These are phyloP conservation scores for Siphamia tubifer DNA, from an alignment of 2,113 vertebrate species.

Conservation along the genomic window DNA sequence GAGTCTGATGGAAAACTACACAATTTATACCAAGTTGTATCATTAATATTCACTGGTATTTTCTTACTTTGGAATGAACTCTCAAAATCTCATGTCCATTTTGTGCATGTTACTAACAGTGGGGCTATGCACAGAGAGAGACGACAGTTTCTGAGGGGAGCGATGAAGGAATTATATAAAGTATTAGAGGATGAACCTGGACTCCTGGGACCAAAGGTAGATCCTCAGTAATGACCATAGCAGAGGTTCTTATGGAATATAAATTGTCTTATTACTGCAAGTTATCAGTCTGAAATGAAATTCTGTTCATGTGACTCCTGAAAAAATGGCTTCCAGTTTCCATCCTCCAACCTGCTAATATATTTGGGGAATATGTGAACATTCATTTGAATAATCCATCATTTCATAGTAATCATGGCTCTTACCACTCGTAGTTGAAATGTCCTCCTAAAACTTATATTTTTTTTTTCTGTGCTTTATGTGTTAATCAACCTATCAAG, in stretches of 20 bases:
- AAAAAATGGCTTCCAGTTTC: background rate
- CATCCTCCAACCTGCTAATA: background rate
- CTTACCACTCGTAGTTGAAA: background rate
- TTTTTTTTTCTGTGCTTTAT: slow-evolving; percentile 1
- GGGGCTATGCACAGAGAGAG: slow-evolving; percentile 87
- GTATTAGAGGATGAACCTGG: slow-evolving; percentile 89
- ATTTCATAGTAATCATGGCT: slow-evolving; percentile 8
- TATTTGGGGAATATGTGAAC: background rate
- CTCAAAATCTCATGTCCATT: too few relatives aligned
- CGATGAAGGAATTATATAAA: slow-evolving; percentile 84
- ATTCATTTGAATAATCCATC: background rate
- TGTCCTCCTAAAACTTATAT: background rate
- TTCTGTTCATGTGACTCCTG: background rate
- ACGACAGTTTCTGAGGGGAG: slow-evolving; percentile 81
- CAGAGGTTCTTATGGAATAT: background rate
- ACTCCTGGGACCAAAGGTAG: slow-evolving; percentile 90
- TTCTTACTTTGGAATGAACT: too few relatives aligned
- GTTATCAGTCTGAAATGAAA: background rate
- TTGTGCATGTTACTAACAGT: slow-evolving; percentile 63
- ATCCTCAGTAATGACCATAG: background rate
- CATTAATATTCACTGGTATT: background rate
- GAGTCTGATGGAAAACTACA: background rate
- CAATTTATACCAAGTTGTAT: background rate
- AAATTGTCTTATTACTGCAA: background rate
- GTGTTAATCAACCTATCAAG: slow-evolving; percentile 65